phyloP scores from a whole-genome alignment of 2,797 vertebrate genomes.

The Sebastes cheni region DNA sequence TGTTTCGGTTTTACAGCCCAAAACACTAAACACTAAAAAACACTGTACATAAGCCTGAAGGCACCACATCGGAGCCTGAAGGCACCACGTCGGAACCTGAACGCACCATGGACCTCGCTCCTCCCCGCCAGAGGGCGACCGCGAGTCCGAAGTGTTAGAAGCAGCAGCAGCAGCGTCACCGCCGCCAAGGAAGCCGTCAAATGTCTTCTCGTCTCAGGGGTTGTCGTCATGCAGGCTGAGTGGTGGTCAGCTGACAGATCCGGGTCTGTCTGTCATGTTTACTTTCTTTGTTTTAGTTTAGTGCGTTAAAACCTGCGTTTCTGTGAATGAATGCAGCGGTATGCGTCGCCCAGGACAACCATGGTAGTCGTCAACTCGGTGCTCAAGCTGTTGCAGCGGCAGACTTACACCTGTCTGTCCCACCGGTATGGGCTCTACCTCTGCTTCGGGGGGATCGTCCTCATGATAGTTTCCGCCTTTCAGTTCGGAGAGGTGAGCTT shows the following conservation, averaged over 20 bases:
- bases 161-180: slow-evolving; percentile 1
- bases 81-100: no score
- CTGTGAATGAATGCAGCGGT: slow-evolving; percentile 73
- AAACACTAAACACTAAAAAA: no score
- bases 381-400: slow-evolving; percentile 93
- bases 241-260: slow-evolving; percentile 71
- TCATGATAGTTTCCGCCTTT: slow-evolving; percentile 96
- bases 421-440: slow-evolving; percentile 96
- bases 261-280: slow-evolving; percentile 43
- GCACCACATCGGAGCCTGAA: not conserved
- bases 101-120: not conserved
- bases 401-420: slow-evolving; percentile 98
- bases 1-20: no score
- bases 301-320: not conserved
- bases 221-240: slow-evolving; percentile 38
- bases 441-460: slow-evolving; percentile 94
- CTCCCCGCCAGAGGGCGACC: slow-evolving; percentile 44
- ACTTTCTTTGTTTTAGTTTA: slow-evolving; percentile 1
- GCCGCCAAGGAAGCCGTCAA: not conserved
- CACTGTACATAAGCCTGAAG: not conserved
- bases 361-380: slow-evolving; percentile 91
- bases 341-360: slow-evolving; percentile 75
- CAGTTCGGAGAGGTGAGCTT: slow-evolving; percentile 95
- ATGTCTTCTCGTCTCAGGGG: not conserved
- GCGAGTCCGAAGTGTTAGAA: not conserved